These are phyloP conservation scores for Nannoperca obscura DNA, from an alignment of 2,797 vertebrate genomes.

Conservation along the genomic window DNA sequence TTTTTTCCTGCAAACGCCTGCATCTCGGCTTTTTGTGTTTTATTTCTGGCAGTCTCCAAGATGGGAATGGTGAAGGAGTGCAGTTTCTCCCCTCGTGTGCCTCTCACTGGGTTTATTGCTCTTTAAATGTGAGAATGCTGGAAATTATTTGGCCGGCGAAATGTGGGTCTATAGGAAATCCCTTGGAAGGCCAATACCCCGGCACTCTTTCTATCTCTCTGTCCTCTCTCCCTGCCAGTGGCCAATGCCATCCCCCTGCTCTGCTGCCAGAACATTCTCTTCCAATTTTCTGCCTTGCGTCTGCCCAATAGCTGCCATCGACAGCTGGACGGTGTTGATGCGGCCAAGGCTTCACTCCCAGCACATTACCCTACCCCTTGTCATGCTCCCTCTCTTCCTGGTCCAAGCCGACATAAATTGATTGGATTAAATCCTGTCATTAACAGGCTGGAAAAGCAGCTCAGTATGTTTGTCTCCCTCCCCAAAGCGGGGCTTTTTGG, in stretches of 20 bases:
- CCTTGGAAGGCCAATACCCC: constrained; percentile 78
- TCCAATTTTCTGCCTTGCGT: constrained; percentile 84
- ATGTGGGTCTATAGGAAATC: constrained; percentile 84
- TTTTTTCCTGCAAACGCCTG: constrained; percentile 66
- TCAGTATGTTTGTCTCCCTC: constrained; percentile 84
- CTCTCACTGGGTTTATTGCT: constrained; percentile 81
- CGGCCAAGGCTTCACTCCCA: constrained; percentile 83
- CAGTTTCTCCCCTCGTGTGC: constrained; percentile 66
- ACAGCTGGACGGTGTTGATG: constrained; percentile 84
- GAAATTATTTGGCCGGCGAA: constrained; percentile 77
- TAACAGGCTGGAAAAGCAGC: constrained; percentile 86
- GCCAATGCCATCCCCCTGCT: constrained; percentile 80
- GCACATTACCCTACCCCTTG: constrained; percentile 83
- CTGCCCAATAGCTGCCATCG: constrained; percentile 82
- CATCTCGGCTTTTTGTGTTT: constrained; percentile 70
- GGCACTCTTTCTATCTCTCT: constrained; percentile 74
- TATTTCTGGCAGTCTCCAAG: constrained; percentile 75
- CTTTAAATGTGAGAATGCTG: constrained; percentile 82
- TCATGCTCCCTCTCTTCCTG: constrained; percentile 82
- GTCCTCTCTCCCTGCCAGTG: constrained; percentile 78
- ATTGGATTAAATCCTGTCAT: constrained; percentile 88
- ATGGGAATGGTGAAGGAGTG: constrained; percentile 68
- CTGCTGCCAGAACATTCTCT: constrained; percentile 84
- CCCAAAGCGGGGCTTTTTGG: constrained; percentile 81
- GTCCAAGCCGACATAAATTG: constrained; percentile 86